Conservation (phyloP, 1,140 invertebrate genomes). For the Lerema accius region DNA sequence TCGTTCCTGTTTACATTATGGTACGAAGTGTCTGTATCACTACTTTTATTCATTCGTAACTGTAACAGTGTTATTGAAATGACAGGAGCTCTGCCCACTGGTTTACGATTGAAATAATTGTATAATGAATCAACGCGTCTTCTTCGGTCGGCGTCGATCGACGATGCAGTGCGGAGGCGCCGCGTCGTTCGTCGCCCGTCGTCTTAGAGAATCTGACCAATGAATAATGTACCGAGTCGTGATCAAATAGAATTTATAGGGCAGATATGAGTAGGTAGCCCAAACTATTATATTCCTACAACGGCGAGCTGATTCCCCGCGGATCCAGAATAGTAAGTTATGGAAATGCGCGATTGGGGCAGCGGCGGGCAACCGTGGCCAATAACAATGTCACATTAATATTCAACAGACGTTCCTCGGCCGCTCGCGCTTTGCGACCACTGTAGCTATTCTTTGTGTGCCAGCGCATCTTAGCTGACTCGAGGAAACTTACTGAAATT, state of each 20-base stretch:
- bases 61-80: not conserved
- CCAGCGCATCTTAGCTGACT: constrained; percentile 50
- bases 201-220: constrained; percentile 51
- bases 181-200: constrained; percentile 35
- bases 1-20: not conserved
- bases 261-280: constrained; percentile 59
- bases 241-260: constrained; percentile 56
- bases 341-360: constrained; percentile 80
- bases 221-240: constrained; percentile 60
- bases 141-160: constrained; percentile 34
- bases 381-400: constrained; percentile 83
- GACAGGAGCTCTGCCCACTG: not conserved
- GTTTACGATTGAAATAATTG: constrained; percentile 46
- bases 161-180: constrained; percentile 44
- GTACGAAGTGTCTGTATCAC: not conserved
- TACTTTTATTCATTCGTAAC: not conserved
- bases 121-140: constrained; percentile 52
- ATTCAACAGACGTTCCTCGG: constrained; percentile 78
- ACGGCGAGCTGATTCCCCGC: constrained; percentile 72
- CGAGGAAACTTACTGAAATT: constrained; percentile 39
- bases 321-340: constrained; percentile 82
- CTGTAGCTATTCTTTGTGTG: constrained; percentile 68
- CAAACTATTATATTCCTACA: constrained; percentile 71
- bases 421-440: constrained; percentile 65
- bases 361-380: constrained; percentile 77